phyloP scores from a whole-genome alignment of 2,888 invertebrate genomes.

The Melanotus villosus region DNA sequence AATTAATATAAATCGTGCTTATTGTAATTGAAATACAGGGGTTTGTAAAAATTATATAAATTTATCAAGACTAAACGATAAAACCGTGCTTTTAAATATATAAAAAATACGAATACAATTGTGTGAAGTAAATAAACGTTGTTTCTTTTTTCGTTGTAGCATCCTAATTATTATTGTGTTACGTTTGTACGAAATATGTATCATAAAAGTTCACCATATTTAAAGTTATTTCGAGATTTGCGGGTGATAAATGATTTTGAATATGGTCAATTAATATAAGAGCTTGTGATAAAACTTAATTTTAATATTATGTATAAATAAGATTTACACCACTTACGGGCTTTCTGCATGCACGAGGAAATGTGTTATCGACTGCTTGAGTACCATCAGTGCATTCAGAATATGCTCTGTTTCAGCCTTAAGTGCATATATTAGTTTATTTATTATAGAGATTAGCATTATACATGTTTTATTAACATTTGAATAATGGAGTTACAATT shows the following conservation, averaged over 20 bases:
- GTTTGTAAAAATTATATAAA: background rate
- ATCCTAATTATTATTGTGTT: background rate
- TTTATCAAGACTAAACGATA: background rate
- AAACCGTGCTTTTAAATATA: background rate
- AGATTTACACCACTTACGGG: conserved; percentile 31
- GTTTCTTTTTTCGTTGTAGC: background rate
- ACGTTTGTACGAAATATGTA: conserved; percentile 5
- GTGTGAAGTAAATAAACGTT: conserved; percentile 8
- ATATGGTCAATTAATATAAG: conserved; percentile 30
- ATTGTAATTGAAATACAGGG: no score
- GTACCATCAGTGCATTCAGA: conserved; percentile 29
- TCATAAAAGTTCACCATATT: background rate
- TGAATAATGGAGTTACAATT: conserved; percentile 2
- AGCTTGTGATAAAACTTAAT: conserved; percentile 45
- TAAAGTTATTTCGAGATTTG: conserved; percentile 4
- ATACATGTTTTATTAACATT: conserved; percentile 27
- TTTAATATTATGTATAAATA: conserved; percentile 38
- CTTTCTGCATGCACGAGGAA: conserved; percentile 29
- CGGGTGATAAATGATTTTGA: background rate
- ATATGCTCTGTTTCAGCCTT: conserved; percentile 30
- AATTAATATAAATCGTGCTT: no score
- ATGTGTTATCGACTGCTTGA: conserved; percentile 19
- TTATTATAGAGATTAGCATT: conserved; percentile 38
- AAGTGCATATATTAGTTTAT: conserved; percentile 43
- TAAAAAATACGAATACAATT: background rate